Percentiles rank a stretch among this genome's conserved stretches.
Evolutionary conservation across 2,113 vertebrate genomes (phyloP).

Genomic region (Arvicanthis niloticus): DNA sequence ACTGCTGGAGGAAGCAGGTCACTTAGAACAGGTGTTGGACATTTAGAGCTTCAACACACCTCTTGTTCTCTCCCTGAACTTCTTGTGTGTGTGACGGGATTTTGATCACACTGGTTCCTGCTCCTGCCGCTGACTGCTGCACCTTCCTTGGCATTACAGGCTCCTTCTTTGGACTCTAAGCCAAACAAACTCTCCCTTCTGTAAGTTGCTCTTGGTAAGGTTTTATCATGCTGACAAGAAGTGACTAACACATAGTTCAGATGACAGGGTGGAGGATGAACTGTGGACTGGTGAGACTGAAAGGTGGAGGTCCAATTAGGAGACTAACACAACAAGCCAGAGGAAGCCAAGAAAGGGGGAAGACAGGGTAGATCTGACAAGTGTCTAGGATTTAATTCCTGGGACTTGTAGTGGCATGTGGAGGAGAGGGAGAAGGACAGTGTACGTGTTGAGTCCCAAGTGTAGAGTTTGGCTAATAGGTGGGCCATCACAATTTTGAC

Average conservation of each 20-base stretch:
- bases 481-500: background rate
- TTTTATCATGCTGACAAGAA: background rate
- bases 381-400: background rate
- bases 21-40: fast-evolving
- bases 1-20: too few species aligned
- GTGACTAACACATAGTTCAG: background rate
- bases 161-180: background rate
- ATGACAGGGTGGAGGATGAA: background rate
- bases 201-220: too few species aligned
- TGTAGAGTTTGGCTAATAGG: background rate
- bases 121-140: too few species aligned
- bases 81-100: background rate
- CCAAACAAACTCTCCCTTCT: background rate
- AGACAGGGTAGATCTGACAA: background rate
- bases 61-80: background rate
- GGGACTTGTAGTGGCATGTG: background rate
- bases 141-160: background rate
- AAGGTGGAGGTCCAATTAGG: background rate
- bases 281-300: background rate
- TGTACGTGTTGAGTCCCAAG: background rate
- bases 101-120: background rate
- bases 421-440: background rate
- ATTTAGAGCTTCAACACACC: too few species aligned
- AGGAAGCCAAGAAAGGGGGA: background rate
- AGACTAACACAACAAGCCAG: background rate